phyloP scores from a whole-genome alignment of 2,888 invertebrate genomes.

The Mythimna lalbum region DNA sequence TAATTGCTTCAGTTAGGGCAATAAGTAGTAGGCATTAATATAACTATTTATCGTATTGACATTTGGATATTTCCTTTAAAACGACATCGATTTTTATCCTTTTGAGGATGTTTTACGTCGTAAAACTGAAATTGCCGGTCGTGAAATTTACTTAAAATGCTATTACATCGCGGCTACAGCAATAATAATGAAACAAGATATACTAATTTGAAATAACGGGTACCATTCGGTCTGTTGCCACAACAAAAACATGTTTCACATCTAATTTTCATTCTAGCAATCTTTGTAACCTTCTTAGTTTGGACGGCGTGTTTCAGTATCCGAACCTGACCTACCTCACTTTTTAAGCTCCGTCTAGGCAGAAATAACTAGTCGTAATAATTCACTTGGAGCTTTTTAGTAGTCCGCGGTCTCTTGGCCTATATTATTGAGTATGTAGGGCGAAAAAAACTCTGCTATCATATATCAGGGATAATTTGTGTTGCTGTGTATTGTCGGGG shows the following conservation, averaged over 20 bases:
- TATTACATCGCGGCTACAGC: not conserved
- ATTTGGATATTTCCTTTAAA: constrained; percentile 34
- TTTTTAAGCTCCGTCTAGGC: constrained; percentile 14
- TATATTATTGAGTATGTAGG: constrained; percentile 44
- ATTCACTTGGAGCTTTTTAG: constrained; percentile 34
- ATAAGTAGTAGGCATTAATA: constrained; percentile 28
- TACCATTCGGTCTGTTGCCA: constrained; percentile 6
- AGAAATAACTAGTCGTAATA: constrained; percentile 15
- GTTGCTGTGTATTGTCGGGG: constrained; percentile 47
- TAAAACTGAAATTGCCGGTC: not conserved
- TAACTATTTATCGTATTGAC: constrained; percentile 28
- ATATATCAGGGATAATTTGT: constrained; percentile 63
- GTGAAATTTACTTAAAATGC: constrained; percentile 17
- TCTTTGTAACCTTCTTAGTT: constrained; percentile 25
- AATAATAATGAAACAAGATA: constrained; percentile 11
- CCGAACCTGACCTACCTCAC: constrained; percentile 48
- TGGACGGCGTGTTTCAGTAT: constrained; percentile 19
- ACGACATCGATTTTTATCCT: constrained; percentile 6
- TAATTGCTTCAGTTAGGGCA: constrained; percentile 36
- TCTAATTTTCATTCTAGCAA: constrained; percentile 20
- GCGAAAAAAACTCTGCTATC: constrained; percentile 42
- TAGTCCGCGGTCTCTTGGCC: constrained; percentile 28
- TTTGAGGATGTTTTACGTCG: not conserved
- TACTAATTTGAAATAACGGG: constrained; percentile 9
- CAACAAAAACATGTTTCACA: constrained; percentile 15